Percentiles rank a stretch among this genome's conserved stretches.
These are phyloP conservation scores for Diachasmimorpha longicaudata DNA, from an alignment of 1,140 invertebrate species.

Conservation along the genomic window DNA sequence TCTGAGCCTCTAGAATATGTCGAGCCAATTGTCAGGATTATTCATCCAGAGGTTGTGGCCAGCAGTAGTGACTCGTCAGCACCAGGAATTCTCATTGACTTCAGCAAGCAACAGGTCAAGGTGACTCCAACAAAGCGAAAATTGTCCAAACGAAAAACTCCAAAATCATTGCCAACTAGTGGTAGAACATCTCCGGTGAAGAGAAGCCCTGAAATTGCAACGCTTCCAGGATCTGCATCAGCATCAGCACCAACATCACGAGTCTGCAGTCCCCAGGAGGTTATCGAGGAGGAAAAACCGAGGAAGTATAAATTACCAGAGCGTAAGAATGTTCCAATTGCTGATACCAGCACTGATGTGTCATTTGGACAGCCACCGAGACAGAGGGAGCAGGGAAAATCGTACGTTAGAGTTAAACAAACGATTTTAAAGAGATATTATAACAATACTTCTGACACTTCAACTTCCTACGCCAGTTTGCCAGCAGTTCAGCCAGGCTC, in stretches of 20 bases:
- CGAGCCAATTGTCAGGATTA: slow-evolving; percentile 44
- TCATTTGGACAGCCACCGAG: neutral
- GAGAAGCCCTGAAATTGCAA: neutral
- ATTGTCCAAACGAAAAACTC: slow-evolving; percentile 11
- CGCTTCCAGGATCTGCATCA: neutral
- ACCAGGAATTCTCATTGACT: slow-evolving; percentile 46
- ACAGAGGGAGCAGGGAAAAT: slow-evolving; percentile 14
- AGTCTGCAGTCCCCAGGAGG: slow-evolving; percentile 32
- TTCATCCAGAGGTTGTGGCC: slow-evolving; percentile 40
- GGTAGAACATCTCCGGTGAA: slow-evolving; percentile 32
- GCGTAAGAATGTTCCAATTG: neutral
- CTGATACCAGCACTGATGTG: slow-evolving; percentile 41
- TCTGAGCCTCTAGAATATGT: slow-evolving; percentile 21
- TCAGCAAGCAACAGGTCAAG: slow-evolving; percentile 41
- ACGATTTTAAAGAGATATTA: slow-evolving; percentile 18
- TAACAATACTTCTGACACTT: neutral
- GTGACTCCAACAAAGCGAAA: slow-evolving; percentile 41
- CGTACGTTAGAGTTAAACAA: slow-evolving; percentile 31
- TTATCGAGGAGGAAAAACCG: neutral
- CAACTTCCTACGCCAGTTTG: slow-evolving; percentile 54
- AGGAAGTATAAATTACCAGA: slow-evolving; percentile 23
- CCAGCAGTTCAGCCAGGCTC: slow-evolving; percentile 36
- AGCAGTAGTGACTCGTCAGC: slow-evolving; percentile 41
- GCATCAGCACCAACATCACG: slow-evolving; percentile 32
- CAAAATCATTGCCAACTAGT: slow-evolving; percentile 35